These are phyloP conservation scores for Bergia sp. DNA, from an alignment of 92 coral and sea anemone species.

Conservation along the genomic window DNA sequence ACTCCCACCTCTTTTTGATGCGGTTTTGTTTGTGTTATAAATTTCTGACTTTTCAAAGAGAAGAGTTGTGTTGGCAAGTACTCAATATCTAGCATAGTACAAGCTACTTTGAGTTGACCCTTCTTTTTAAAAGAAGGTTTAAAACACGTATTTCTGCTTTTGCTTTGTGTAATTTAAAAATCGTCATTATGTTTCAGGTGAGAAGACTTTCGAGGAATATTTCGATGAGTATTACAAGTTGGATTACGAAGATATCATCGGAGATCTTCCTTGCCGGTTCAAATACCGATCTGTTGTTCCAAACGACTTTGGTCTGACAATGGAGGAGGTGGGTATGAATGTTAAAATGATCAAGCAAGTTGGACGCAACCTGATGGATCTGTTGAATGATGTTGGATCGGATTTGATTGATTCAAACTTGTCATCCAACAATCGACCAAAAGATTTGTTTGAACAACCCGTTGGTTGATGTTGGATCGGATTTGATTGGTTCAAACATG, in stretches of 20 bases:
- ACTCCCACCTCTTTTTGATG: too few relatives aligned
- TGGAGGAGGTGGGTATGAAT: conserved; percentile 73
- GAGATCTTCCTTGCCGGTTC: conserved; percentile 93
- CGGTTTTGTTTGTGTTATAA: too few relatives aligned
- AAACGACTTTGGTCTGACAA: conserved; percentile 89
- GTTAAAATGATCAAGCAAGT: neutral
- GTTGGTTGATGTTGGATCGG: too few relatives aligned
- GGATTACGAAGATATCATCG: conserved; percentile 94
- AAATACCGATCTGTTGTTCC: conserved; percentile 90
- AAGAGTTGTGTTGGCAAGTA: too few relatives aligned
- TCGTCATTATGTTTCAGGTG: conserved; percentile 58
- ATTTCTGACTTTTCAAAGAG: too few relatives aligned
- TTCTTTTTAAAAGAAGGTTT: neutral
- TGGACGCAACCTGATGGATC: too few relatives aligned
- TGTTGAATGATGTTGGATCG: too few relatives aligned
- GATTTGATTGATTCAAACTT: too few relatives aligned
- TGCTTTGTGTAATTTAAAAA: neutral
- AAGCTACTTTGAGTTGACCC: neutral
- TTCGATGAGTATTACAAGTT: conserved; percentile 97
- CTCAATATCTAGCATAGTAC: neutral
- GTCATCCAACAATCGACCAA: too few relatives aligned
- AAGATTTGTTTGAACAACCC: too few relatives aligned
- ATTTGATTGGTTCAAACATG: too few relatives aligned
- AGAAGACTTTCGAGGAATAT: conserved; percentile 96
- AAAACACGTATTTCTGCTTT: neutral